These are phyloP conservation scores for Cassiopea xamachana DNA, from an alignment of 30 jellyfish, hydroid and myxozoan genomes.

Conservation along the genomic window DNA sequence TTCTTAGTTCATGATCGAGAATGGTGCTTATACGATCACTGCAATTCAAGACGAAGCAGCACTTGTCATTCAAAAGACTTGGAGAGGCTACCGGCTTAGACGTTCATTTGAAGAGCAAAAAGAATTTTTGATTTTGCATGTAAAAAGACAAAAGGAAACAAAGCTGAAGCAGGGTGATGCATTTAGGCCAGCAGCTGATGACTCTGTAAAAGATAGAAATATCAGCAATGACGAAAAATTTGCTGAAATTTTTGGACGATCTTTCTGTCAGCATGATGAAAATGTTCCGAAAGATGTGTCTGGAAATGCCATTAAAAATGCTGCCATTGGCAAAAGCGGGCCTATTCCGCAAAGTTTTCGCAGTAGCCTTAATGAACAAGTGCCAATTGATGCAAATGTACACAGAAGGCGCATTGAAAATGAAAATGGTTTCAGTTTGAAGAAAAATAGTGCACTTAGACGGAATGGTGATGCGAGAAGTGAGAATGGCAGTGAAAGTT, in stretches of 20 bases:
- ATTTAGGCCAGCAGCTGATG: not conserved
- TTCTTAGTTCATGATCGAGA: slow-evolving; percentile 81
- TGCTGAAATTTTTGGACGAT: slow-evolving; percentile 9
- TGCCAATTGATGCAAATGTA: not conserved
- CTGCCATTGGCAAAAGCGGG: not conserved
- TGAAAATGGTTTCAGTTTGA: not conserved
- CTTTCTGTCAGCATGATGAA: slow-evolving; percentile 7
- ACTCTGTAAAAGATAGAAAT: not conserved
- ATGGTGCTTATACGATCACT: slow-evolving; percentile 91
- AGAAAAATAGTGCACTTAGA: not conserved
- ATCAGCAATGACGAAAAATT: not conserved
- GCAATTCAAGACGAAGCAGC: slow-evolving; percentile 95
- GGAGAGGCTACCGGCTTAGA: slow-evolving; percentile 87
- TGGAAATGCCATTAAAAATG: not conserved
- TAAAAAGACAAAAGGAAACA: slow-evolving; percentile 39
- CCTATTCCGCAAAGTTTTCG: not conserved
- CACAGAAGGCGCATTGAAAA: not conserved
- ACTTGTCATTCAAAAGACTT: slow-evolving; percentile 80
- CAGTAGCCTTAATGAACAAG: not conserved
- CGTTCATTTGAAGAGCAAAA: slow-evolving; percentile 47
- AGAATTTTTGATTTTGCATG: slow-evolving; percentile 58
- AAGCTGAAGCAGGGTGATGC: slow-evolving; percentile 7
- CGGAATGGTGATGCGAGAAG: not conserved
- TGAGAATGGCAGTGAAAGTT: not conserved
- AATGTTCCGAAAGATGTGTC: not conserved